Conservation (phyloP, 2,888 invertebrate genomes). For the Eurytoma adleriae region DNA sequence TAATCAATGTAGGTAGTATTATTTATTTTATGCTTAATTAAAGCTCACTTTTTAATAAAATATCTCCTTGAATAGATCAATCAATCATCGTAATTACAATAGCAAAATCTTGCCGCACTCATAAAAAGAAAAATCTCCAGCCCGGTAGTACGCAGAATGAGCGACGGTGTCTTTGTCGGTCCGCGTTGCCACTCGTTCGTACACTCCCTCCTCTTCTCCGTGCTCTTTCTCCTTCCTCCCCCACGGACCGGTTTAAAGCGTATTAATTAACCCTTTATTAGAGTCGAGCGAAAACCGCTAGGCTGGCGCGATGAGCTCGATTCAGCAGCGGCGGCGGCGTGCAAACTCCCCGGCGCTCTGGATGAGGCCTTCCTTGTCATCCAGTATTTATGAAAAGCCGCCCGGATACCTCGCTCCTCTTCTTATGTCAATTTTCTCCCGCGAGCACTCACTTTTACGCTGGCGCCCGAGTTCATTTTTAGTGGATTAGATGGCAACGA, state of each 20-base stretch:
- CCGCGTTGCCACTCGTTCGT: neutral
- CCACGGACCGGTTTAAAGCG: conserved; percentile 70
- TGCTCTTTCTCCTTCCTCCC: conserved; percentile 36
- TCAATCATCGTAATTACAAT: too few relatives aligned
- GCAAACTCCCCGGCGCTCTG: conserved; percentile 54
- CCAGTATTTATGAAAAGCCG: conserved; percentile 74
- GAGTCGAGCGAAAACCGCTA: conserved; percentile 72
- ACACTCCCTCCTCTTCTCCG: neutral
- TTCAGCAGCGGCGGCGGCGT: conserved; percentile 63
- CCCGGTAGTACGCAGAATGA: conserved; percentile 35
- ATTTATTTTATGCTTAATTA: too few relatives aligned
- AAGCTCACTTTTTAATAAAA: too few relatives aligned
- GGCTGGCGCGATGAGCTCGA: conserved; percentile 71
- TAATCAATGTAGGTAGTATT: too few relatives aligned
- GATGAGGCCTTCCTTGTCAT: conserved; percentile 67
- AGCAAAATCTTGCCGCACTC: too few relatives aligned
- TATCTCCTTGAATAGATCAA: too few relatives aligned
- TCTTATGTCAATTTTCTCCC: conserved; percentile 25
- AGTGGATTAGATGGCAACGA: too few relatives aligned
- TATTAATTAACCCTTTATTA: conserved; percentile 76
- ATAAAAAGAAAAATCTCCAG: neutral
- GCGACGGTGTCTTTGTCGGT: conserved; percentile 51
- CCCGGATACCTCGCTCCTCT: conserved; percentile 60
- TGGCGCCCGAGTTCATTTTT: conserved; percentile 51
- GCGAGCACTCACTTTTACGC: conserved; percentile 53